Evolutionary conservation across 2,113 vertebrate species (phyloP).

Genomic region (Neogale vison): DNA sequence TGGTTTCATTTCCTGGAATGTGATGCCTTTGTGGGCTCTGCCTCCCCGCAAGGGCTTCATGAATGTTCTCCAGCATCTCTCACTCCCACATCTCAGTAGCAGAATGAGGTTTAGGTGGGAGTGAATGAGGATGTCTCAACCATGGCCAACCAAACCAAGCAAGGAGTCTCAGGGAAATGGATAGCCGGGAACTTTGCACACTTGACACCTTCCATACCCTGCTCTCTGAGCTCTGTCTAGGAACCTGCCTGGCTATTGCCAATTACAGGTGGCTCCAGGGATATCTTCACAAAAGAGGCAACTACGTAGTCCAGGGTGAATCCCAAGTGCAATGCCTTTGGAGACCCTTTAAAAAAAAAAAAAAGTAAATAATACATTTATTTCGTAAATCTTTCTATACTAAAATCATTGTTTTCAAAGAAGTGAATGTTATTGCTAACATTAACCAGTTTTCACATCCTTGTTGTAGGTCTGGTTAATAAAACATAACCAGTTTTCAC

Average conservation of each 20-base stretch:
- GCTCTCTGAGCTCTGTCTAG: background rate
- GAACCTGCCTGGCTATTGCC: background rate
- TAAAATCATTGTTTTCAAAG: slow-evolving; percentile 96
- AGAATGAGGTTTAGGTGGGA: background rate
- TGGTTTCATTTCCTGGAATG: background rate
- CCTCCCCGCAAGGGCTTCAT: background rate
- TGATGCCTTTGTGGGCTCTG: background rate
- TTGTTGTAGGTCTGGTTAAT: slow-evolving; percentile 95
- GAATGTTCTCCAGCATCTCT: background rate
- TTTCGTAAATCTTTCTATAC: slow-evolving; percentile 83
- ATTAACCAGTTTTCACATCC: slow-evolving; percentile 85
- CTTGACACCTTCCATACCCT: background rate
- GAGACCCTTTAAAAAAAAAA: background rate
- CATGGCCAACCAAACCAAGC: background rate
- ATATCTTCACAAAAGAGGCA: background rate
- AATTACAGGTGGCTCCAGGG: background rate
- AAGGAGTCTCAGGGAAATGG: background rate
- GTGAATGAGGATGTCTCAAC: background rate
- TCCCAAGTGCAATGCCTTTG: background rate
- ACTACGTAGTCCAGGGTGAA: background rate
- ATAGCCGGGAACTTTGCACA: background rate
- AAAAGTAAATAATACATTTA: slow-evolving; percentile 42
- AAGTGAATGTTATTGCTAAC: slow-evolving; percentile 98
- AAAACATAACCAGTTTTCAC: slow-evolving; percentile 88
- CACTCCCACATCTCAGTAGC: background rate